A percentile compares a stretch with the other conserved stretches of the same genome.
phyloP scores from a whole-genome alignment of 1,140 invertebrate genomes.

The Scaptomyza graminum region DNA sequence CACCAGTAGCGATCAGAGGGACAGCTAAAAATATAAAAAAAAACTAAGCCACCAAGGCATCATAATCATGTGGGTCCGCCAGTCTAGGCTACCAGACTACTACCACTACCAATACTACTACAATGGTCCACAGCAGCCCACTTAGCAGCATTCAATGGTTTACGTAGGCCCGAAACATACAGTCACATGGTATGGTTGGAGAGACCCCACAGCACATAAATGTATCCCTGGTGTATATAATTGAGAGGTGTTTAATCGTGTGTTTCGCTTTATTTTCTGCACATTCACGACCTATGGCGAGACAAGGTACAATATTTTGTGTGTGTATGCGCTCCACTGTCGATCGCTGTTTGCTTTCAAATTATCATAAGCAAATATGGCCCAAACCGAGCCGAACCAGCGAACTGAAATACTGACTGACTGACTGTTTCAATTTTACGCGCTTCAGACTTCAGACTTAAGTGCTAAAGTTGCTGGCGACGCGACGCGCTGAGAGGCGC shows the following conservation, averaged over 20 bases:
- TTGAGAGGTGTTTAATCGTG: slow-evolving; percentile 83
- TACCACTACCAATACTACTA: not conserved
- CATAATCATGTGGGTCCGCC: slow-evolving; percentile 74
- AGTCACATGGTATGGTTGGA: not conserved
- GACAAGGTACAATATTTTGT: slow-evolving; percentile 30
- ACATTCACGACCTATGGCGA: slow-evolving; percentile 68
- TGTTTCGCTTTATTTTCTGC: slow-evolving; percentile 78
- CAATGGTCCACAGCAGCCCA: slow-evolving; percentile 51
- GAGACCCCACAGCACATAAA: slow-evolving; percentile 18
- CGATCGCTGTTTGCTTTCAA: slow-evolving; percentile 79
- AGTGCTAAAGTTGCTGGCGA: slow-evolving; percentile 81
- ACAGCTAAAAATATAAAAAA: slow-evolving; percentile 39
- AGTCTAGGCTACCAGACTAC: slow-evolving; percentile 29
- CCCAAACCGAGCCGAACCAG: slow-evolving; percentile 33
- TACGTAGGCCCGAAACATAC: slow-evolving; percentile 30
- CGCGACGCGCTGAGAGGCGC: slow-evolving; percentile 80
- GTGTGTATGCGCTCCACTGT: slow-evolving; percentile 44
- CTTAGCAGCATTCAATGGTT: slow-evolving; percentile 65
- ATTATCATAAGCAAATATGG: slow-evolving; percentile 82
- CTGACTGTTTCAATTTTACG: slow-evolving; percentile 57
- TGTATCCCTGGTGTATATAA: slow-evolving; percentile 55
- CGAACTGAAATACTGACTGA: slow-evolving; percentile 1
- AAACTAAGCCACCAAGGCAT: slow-evolving; percentile 50
- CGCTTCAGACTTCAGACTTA: slow-evolving; percentile 67
- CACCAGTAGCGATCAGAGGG: slow-evolving; percentile 2